A percentile compares a stretch with the other conserved stretches of the same genome.
Evolutionary conservation across 2,888 invertebrate genomes (phyloP).

Genomic region (Caenorhabditis sp.): DNA sequence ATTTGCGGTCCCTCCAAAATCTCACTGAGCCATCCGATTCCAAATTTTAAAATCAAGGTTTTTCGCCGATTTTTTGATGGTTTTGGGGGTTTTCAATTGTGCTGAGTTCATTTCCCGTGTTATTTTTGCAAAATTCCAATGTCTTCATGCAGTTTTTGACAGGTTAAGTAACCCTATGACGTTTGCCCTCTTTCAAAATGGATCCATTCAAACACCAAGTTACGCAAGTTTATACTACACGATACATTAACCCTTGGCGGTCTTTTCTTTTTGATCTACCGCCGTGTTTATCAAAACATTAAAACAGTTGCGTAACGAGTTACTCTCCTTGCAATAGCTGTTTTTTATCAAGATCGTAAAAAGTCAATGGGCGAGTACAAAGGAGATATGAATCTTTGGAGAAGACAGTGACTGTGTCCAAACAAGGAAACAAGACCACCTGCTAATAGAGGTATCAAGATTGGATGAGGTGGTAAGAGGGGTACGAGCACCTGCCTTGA

Average conservation of each 20-base stretch:
- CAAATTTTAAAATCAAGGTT: background rate
- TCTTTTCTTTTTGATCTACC: background rate
- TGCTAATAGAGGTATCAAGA: slow-evolving; percentile 25
- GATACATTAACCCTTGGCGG: slow-evolving; percentile 34
- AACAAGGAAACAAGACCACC: too few species aligned
- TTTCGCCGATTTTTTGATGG: background rate
- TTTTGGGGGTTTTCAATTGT: background rate
- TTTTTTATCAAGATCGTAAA: slow-evolving; percentile 1
- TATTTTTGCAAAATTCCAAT: too few species aligned
- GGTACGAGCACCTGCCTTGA: background rate
- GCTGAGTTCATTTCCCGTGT: background rate
- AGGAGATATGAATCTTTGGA: slow-evolving; percentile 7
- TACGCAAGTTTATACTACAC: slow-evolving; percentile 38
- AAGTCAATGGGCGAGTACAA: background rate
- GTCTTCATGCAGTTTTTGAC: too few species aligned
- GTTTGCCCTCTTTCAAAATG: too few species aligned
- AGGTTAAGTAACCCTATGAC: too few species aligned
- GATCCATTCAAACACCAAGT: slow-evolving; percentile 6
- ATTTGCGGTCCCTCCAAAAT: too few species aligned
- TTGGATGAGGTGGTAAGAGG: slow-evolving; percentile 3
- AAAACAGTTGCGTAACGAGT: slow-evolving; percentile 20
- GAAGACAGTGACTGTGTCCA: background rate
- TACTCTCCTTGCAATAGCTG: too few species aligned
- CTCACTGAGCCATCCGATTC: too few species aligned
- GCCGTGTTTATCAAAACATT: slow-evolving; percentile 14